phyloP scores from a whole-genome alignment of 2,797 vertebrate genomes.

The Limnodromus scolopaceus region DNA sequence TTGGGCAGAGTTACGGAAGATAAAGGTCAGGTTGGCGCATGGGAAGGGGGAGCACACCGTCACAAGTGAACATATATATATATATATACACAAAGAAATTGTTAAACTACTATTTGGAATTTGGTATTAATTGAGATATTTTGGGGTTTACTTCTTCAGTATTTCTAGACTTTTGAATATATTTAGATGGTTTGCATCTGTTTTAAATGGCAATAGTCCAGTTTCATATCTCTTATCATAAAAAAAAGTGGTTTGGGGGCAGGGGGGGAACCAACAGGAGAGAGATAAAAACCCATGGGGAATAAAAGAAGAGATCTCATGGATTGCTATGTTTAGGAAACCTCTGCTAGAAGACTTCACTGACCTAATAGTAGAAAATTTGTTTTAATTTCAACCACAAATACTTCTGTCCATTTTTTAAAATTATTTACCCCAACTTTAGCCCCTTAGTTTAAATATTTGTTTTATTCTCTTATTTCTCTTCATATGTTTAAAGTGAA shows the following conservation, averaged over 20 bases:
- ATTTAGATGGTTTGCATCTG: neutral
- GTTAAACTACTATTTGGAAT: neutral
- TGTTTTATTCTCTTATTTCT: neutral
- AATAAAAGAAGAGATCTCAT: neutral
- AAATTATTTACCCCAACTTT: neutral
- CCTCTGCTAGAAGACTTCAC: neutral
- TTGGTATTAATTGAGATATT: neutral
- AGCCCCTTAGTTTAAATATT: neutral
- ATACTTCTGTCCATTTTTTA: neutral
- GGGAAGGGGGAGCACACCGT: too few relatives aligned
- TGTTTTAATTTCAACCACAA: neutral
- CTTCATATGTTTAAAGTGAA: neutral
- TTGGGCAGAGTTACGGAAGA: too few relatives aligned
- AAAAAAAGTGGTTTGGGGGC: neutral
- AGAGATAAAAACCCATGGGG: neutral
- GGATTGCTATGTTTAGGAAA: neutral
- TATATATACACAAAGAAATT: neutral
- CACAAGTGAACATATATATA: neutral
- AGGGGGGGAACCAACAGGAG: rapidly evolving
- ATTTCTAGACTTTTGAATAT: neutral
- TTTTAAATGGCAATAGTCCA: neutral
- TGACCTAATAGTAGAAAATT: neutral
- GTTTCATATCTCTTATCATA: neutral
- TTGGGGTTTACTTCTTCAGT: neutral
- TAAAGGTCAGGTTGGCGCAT: too few relatives aligned